Evolutionary conservation across 2,113 vertebrate genomes (phyloP), one percentile per base, ranked within the genome.

Genomic region (Diadophis punctatus): DNA sequence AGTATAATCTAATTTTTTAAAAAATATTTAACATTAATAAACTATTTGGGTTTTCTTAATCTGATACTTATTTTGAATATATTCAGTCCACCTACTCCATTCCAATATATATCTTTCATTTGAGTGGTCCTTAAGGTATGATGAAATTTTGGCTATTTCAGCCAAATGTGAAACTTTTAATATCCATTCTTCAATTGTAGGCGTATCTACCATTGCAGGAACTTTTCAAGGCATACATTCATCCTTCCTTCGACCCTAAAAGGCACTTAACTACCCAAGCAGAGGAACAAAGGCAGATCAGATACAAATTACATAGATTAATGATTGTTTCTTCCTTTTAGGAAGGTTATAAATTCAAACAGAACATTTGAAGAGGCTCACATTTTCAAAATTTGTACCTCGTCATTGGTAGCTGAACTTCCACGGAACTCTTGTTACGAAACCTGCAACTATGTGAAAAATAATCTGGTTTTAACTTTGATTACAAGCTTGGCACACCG

Each of bases 381-480:
- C 86, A 85, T 88, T 63, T 93, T 27, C 56, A 49, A 86, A 89
- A 91, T 89, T 89, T 63, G 68, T 60, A 86, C 43, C 43, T 91
- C 34, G 3, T 39, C 74, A 89, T 56, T n/a, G 55, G 9, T 58
- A 91, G 86, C 8, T 46, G 48, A 51, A 56, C 48, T 48, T 86
- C 84, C 85, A 89, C 25, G 51, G 88, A 88, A 92, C 34, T 80
- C 86, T 88, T 88, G 25, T 34, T 86, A 68, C n/a, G 53, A 91
- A 93, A 91, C 68, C 68, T 63, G 48, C 68, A 89, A 91, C 93
- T 60, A 86, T 89, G 68, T 91, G 87, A 85, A 91, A 91, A 91
- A 93, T 90, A 93, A 90, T 90, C 89, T 58, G 63, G 63, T 34
- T 86, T 43, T 89, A 85, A 18, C 46, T 91, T 89, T 91, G 58